phyloP scores from a whole-genome alignment of 2,797 vertebrate genomes.

The Falco cherrug region DNA sequence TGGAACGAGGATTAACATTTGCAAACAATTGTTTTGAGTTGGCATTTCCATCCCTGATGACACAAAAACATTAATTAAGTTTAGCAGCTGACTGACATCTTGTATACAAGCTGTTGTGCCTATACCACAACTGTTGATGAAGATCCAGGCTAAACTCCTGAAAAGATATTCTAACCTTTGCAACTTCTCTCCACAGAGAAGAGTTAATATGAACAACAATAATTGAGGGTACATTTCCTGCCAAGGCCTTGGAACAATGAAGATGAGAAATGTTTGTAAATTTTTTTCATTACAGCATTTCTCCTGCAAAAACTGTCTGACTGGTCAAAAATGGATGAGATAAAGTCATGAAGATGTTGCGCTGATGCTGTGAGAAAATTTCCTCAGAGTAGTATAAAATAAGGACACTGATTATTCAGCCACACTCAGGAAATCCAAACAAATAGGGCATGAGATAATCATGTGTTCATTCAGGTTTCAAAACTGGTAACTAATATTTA shows the following conservation, averaged over 20 bases:
- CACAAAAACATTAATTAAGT: not conserved
- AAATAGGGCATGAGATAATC: not conserved
- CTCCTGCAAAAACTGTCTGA: not conserved
- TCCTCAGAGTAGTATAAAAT: not conserved
- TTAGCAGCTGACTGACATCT: slow-evolving; percentile 11
- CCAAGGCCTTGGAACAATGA: not conserved
- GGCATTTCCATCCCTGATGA: not conserved
- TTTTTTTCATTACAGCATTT: not conserved
- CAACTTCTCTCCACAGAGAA: not conserved
- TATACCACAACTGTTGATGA: not conserved
- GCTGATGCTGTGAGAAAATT: not conserved
- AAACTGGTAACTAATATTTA: not conserved
- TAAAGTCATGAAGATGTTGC: not conserved
- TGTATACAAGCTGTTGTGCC: not conserved
- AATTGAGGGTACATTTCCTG: not conserved
- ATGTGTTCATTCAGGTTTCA: not conserved
- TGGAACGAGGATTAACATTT: not conserved
- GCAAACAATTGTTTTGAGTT: not conserved
- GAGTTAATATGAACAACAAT: not conserved
- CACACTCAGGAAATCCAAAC: not conserved
- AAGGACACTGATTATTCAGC: not conserved
- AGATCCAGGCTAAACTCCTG: not conserved
- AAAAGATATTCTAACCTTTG: not conserved
- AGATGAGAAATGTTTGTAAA: not conserved
- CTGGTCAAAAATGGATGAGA: not conserved